phyloP scores from a whole-genome alignment of 1,140 invertebrate species.

The Drosophila persimilis region DNA sequence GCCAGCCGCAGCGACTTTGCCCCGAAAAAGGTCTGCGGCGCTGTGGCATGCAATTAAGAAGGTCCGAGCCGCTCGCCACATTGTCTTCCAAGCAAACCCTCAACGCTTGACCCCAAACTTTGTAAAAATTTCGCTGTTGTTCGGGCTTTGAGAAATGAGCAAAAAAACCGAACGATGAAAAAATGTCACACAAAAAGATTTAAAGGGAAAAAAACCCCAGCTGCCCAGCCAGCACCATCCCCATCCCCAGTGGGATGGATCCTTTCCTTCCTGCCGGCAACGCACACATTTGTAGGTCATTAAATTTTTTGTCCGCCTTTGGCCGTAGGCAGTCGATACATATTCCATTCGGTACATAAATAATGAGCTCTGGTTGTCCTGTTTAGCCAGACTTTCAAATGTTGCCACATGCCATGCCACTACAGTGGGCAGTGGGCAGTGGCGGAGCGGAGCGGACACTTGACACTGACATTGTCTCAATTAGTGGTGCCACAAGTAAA shows the following conservation, averaged over 20 bases:
- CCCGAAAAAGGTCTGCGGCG: constrained; percentile 46
- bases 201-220: constrained; percentile 25
- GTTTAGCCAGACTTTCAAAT: constrained; percentile 43
- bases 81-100: constrained; percentile 47
- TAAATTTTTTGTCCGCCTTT: constrained; percentile 54
- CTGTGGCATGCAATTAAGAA: constrained; percentile 39
- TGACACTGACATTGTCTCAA: constrained; percentile 24
- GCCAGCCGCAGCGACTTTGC: constrained; percentile 16
- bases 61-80: constrained; percentile 2
- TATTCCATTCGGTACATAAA: constrained; percentile 59
- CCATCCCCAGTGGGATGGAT: constrained; percentile 1
- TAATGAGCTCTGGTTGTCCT: constrained; percentile 55
- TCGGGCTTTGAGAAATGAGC: constrained; percentile 44
- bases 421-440: constrained; percentile 32
- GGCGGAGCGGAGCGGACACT: constrained; percentile 19
- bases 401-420: constrained; percentile 24
- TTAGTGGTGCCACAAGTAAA: constrained; percentile 13
- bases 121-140: constrained; percentile 47
- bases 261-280: constrained; percentile 50
- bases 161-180: constrained; percentile 15
- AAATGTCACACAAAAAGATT: constrained; percentile 49
- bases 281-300: constrained; percentile 66
- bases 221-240: background rate
- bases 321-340: constrained; percentile 44
- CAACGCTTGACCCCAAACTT: constrained; percentile 62